Percentiles rank a stretch among this genome's conserved stretches.
These are phyloP conservation scores for Prinia subflava DNA, from an alignment of 2,113 vertebrate genomes.

Conservation along the genomic window DNA sequence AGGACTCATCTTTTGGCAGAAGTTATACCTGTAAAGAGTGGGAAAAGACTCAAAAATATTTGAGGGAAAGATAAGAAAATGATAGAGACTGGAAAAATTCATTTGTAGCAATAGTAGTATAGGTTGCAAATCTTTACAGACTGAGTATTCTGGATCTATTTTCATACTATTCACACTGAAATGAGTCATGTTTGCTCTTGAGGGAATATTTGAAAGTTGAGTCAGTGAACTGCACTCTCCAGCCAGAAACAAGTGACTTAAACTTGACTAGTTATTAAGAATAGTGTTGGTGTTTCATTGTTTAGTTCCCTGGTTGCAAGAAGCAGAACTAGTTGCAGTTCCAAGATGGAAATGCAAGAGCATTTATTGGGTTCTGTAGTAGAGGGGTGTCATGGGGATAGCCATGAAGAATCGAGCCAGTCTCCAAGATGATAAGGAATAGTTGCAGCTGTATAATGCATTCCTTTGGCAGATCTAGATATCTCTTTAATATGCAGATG, in stretches of 20 bases:
- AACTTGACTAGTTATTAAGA: not conserved
- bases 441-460: not conserved
- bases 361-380: not conserved
- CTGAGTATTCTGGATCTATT: not conserved
- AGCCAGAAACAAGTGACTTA: not conserved
- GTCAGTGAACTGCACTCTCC: not conserved
- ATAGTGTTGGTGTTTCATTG: not conserved
- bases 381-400: not conserved
- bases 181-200: not conserved
- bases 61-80: not conserved
- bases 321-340: not conserved
- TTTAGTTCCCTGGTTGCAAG: not conserved
- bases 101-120: not conserved
- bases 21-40: not conserved
- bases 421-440: not conserved
- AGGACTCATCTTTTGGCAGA: not conserved
- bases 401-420: not conserved
- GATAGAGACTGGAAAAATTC: not conserved
- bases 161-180: not conserved
- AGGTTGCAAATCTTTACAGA: not conserved
- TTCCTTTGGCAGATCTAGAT: not conserved
- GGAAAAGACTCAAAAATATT: not conserved
- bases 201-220: not conserved
- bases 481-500: not conserved
- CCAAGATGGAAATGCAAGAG: not conserved